Conservation (phyloP, 2,113 vertebrate genomes). For the Coreoperca whiteheadi region DNA sequence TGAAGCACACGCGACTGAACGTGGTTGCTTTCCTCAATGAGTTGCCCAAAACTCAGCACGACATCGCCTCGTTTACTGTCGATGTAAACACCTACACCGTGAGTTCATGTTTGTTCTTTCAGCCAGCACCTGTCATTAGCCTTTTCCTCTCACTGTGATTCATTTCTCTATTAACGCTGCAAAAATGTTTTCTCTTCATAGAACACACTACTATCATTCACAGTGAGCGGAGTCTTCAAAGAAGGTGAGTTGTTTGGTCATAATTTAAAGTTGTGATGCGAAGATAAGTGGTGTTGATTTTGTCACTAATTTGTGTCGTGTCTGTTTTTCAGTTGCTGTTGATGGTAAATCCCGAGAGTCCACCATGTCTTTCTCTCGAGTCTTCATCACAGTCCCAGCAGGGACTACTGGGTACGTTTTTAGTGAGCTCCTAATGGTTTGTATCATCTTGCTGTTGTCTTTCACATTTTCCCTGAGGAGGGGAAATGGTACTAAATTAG, state of each 20-base stretch:
- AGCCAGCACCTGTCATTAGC: not conserved
- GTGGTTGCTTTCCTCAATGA: conserved; percentile 93
- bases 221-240: conserved; percentile 92
- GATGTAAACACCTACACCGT: conserved; percentile 91
- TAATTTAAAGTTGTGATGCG: not conserved
- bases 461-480: not conserved
- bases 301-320: not conserved
- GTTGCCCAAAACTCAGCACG: conserved; percentile 92
- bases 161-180: not conserved
- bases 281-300: not conserved
- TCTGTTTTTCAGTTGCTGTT: conserved; percentile 78
- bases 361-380: conserved; percentile 89
- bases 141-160: not conserved
- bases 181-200: conserved; percentile 63
- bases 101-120: conserved; percentile 26
- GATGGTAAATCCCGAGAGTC: conserved; percentile 88
- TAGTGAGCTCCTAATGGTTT: conserved; percentile 19
- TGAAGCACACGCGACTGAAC: conserved; percentile 90
- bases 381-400: conserved; percentile 91
- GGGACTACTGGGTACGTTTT: conserved; percentile 88
- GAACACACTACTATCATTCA: conserved; percentile 90
- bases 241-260: conserved; percentile 82
- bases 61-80: conserved; percentile 88
- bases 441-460: conserved; percentile 3
- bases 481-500: not conserved